These are phyloP conservation scores for Bombycilla garrulus DNA, from an alignment of 2,113 vertebrate genomes.

Conservation along the genomic window DNA sequence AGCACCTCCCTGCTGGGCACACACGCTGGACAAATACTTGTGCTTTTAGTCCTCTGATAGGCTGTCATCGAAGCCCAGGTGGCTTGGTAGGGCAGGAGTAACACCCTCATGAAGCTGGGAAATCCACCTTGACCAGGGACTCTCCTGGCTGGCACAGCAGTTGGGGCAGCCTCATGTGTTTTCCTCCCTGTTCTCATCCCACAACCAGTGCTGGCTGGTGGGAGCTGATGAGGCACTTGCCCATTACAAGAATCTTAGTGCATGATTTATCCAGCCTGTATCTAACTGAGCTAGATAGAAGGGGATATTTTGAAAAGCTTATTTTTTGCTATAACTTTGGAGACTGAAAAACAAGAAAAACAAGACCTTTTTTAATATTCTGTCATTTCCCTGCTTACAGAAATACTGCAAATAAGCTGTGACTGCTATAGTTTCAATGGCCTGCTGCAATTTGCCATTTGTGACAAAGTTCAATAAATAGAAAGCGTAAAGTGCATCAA, in stretches of 20 bases:
- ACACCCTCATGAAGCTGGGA: neutral
- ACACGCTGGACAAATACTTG: neutral
- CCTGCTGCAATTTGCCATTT: conserved; percentile 22
- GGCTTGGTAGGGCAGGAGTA: neutral
- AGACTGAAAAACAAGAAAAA: neutral
- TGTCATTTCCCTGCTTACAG: neutral
- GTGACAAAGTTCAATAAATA: conserved; percentile 45
- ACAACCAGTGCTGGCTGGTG: rapidly evolving
- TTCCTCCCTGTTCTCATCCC: neutral
- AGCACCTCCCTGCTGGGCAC: neutral
- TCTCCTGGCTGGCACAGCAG: neutral
- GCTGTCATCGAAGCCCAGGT: neutral
- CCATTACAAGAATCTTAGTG: neutral
- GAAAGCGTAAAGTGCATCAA: conserved; percentile 24
- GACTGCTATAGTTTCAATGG: neutral
- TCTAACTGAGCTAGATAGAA: neutral
- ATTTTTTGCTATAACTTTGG: neutral
- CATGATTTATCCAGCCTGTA: neutral
- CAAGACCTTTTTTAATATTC: neutral
- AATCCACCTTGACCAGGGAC: neutral
- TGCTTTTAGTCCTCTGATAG: neutral
- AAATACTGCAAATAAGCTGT: neutral
- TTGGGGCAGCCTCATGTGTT: neutral
- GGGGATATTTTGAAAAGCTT: neutral
- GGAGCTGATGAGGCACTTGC: neutral